A percentile compares a stretch with the other conserved stretches of the same genome.
Evolutionary conservation across 2,113 vertebrate genomes (phyloP).

Genomic region (Ranitomeya variabilis): DNA sequence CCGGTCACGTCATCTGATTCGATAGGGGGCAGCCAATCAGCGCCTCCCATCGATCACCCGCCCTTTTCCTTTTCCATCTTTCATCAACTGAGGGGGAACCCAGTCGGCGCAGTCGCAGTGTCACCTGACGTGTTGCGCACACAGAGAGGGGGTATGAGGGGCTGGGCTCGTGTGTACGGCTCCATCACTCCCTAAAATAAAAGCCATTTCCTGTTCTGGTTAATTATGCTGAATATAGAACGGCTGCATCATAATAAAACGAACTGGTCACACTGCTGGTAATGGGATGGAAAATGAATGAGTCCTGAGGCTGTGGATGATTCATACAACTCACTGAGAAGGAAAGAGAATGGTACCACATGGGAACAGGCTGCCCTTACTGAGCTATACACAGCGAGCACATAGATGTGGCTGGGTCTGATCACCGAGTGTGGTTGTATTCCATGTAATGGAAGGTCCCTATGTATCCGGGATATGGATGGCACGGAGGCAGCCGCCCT

Average conservation of each 20-base stretch:
- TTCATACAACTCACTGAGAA: not conserved
- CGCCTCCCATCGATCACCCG: not conserved
- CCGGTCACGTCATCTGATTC: slow-evolving; percentile 59
- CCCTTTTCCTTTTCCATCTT: slow-evolving; percentile 16
- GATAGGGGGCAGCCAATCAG: slow-evolving; percentile 53
- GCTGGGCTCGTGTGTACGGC: not conserved
- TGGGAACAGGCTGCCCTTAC: no score
- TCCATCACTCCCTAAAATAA: not conserved
- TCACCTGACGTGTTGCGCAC: not conserved
- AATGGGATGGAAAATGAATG: not conserved
- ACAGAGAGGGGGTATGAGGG: not conserved
- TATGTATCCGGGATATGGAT: not conserved
- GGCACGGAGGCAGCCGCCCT: not conserved
- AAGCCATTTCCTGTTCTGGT: not conserved
- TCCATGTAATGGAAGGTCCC: no score
- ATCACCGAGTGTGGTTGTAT: no score
- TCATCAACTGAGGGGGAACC: not conserved
- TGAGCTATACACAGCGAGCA: no score
- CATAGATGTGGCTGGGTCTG: no score
- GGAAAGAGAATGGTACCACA: no score
- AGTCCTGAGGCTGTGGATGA: not conserved
- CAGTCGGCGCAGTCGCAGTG: not conserved
- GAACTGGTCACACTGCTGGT: not conserved
- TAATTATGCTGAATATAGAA: not conserved
- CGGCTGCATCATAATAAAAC: not conserved